Percentiles rank a stretch among this genome's conserved stretches.
These are phyloP conservation scores for Macquaria ambigua DNA, from an alignment of 2,113 vertebrate genomes.

Conservation along the genomic window DNA sequence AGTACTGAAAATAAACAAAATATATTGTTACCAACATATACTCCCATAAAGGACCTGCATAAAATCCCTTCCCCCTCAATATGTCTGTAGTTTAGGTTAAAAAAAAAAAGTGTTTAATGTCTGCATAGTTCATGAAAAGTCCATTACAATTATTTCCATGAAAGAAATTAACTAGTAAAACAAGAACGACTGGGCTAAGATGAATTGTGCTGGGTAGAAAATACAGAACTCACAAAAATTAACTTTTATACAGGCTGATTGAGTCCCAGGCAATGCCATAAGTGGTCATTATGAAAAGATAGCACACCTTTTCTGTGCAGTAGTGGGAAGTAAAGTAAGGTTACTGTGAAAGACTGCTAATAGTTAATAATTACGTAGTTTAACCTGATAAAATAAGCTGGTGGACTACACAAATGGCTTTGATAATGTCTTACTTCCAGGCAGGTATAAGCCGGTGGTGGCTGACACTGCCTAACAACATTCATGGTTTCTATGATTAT, in stretches of 20 bases:
- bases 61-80: neutral
- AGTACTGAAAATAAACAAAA: neutral
- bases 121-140: neutral
- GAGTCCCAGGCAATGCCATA: neutral
- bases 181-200: neutral
- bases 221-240: neutral
- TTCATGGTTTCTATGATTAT: slow-evolving; percentile 3
- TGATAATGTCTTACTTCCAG: slow-evolving; percentile 28
- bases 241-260: neutral
- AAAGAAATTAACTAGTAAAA: neutral
- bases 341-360: neutral
- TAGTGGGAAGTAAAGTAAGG: slow-evolving; percentile 9
- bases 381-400: neutral
- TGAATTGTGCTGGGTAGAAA: neutral
- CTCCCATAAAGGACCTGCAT: neutral
- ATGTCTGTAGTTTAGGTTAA: neutral
- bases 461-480: slow-evolving; percentile 46
- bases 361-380: slow-evolving; percentile 5
- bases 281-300: neutral
- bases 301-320: neutral
- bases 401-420: slow-evolving; percentile 26
- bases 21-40: neutral
- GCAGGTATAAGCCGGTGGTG: slow-evolving; percentile 63
- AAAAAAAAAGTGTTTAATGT: neutral
- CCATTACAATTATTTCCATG: neutral